These are phyloP conservation scores for Apogon hyalosoma DNA, from an alignment of 2,797 vertebrate genomes.

Conservation along the genomic window DNA sequence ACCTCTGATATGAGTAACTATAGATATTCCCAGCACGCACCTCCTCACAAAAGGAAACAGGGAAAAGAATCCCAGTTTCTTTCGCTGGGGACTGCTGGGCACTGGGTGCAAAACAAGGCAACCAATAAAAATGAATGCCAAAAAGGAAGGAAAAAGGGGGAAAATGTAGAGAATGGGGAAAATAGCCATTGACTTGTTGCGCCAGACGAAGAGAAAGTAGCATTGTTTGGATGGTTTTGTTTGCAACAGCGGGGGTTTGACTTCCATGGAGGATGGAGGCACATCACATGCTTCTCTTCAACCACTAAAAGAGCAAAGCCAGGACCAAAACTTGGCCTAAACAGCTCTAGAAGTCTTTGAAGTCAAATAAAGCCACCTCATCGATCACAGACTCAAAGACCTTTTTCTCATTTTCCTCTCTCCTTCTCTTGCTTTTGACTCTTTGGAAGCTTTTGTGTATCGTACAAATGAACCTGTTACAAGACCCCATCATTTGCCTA, in stretches of 20 bases:
- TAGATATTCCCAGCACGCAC: constrained; percentile 86
- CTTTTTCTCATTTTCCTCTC: constrained; percentile 60
- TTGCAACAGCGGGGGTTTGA: constrained; percentile 84
- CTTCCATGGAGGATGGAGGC: constrained; percentile 82
- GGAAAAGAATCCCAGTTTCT: constrained; percentile 66
- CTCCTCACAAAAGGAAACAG: constrained; percentile 70
- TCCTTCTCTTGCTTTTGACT: constrained; percentile 71
- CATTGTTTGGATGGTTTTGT: constrained; percentile 88
- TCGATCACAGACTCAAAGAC: constrained; percentile 92
- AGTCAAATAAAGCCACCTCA: constrained; percentile 93
- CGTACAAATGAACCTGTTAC: constrained; percentile 73
- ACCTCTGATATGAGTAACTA: constrained; percentile 89
- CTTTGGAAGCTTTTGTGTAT: constrained; percentile 69
- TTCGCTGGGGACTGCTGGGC: constrained; percentile 72
- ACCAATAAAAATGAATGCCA: constrained; percentile 84
- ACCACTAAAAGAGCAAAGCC: constrained; percentile 69
- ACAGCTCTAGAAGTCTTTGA: constrained; percentile 84
- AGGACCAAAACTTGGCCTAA: constrained; percentile 65
- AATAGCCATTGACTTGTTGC: constrained; percentile 79
- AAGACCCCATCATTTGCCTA: constrained; percentile 57
- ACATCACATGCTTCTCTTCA: constrained; percentile 80
- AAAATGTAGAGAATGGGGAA: constrained; percentile 82
- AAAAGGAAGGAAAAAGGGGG: constrained; percentile 78
- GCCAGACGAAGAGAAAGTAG: constrained; percentile 82
- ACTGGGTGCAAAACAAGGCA: constrained; percentile 75